Percentiles rank a stretch among this genome's conserved stretches.
phyloP scores from a whole-genome alignment of 2,113 vertebrate species.

The Typhlomys cinereus region DNA sequence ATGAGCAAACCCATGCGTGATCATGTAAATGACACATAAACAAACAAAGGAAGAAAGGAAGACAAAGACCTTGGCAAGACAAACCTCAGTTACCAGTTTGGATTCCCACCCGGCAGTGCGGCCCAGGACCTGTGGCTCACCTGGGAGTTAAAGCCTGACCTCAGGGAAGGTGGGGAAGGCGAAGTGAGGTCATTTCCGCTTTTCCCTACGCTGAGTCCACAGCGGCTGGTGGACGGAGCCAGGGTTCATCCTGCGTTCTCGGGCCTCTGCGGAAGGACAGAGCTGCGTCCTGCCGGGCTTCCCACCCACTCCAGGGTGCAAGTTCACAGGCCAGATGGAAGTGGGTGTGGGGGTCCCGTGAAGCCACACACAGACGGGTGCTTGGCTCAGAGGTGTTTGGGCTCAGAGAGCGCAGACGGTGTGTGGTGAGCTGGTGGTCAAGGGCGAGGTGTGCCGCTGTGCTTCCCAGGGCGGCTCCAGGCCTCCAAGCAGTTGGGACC shows the following conservation, averaged over 20 bases:
- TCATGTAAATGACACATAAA: too few relatives aligned
- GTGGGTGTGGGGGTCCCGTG: neutral
- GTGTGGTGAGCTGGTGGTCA: too few relatives aligned
- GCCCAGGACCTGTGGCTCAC: neutral
- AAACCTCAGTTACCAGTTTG: neutral
- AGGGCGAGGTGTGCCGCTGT: neutral
- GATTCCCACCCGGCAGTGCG: neutral
- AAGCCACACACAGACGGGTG: neutral
- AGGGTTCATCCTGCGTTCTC: neutral
- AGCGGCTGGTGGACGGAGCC: rapidly evolving
- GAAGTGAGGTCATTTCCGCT: neutral
- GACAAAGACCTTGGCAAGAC: neutral
- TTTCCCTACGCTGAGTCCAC: neutral
- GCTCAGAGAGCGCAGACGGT: neutral
- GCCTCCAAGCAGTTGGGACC: neutral
- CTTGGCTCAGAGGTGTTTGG: neutral
- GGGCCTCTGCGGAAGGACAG: neutral
- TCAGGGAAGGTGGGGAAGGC: neutral
- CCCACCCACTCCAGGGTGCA: neutral
- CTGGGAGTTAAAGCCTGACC: neutral
- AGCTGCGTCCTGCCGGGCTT: neutral
- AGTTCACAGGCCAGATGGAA: neutral
- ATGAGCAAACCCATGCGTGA: too few relatives aligned
- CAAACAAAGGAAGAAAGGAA: neutral
- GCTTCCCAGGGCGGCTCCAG: conserved; percentile 6